Base-by-base conservation (phyloP, 2,888 invertebrate species). In the Acleris holmiana region DNA sequence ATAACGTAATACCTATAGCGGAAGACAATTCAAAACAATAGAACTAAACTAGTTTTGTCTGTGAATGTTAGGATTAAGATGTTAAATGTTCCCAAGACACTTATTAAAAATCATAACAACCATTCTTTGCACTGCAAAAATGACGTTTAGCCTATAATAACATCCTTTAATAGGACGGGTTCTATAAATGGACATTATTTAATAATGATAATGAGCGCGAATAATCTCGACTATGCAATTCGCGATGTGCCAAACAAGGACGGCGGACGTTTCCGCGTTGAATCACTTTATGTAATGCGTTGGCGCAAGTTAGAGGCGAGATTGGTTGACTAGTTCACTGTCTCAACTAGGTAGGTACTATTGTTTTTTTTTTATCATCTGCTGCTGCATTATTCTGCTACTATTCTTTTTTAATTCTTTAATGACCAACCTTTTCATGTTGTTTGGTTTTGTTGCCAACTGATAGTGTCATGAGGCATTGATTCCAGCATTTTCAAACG, bases 201-300 rank as follows among this genome's bases (percentile, higher is more conserved):
- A 85, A 85, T 88, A 86, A 85, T 81, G 83, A 82, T 88, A 88
- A 88, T 89, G 85, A 85, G 80, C 75, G 77, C 76, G 79, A 83
- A 83, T 85, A 85, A 84, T 86, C 82, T 85, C 76, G 78, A 78
- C 79, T 81, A 88, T 87, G 85, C 85, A 83, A 86, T 88, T 86
- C 80, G 85, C 83, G 84, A 86, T 86, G 85, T 73, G 73, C 88
- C 89, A 79, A 88, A 90, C 90, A 91, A 91, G 91, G 91, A 88
- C 89, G 82, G 72, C 67, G 75, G 74, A 74, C 76, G 82, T 86
- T 91, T 91, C 91, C 91, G 90, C 76, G 85, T 91, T 91, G 90
- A 89, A 80, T 89, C 89, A 90, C 71, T 79, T 76, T 67, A 68
- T 60, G 68, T 69, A 18, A 19, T 21, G 57, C 46, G 7, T 69